Evolutionary conservation across 2,113 vertebrate species (phyloP), one percentile per base, ranked within the genome.

Genomic region (Rhadina sibilatrix): DNA sequence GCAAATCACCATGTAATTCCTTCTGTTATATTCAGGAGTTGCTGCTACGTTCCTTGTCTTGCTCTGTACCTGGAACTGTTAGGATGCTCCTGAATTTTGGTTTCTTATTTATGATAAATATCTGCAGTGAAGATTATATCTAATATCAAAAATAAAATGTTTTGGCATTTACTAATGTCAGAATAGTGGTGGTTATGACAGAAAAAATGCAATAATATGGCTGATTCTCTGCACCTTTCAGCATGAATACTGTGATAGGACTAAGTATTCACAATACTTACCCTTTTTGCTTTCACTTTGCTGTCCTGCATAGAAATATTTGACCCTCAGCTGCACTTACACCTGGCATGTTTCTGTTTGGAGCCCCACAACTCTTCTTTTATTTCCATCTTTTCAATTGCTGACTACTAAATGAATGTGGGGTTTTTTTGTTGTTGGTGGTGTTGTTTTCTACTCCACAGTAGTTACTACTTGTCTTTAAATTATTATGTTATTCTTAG

Each of bases 261-360:
- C 25, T 59, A 21, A 86, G 5, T 65, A 16, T 75, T 47, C 63
- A 31, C 21, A 30, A 46, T 64, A 31, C 6, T 74, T 9, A 81
- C 2, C 5, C 11, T 46, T 30, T 5, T 15, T 78, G 13, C 10
- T 81, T 35, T 84, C 4, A 3, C 11, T 78, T 89, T 68, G 52
- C 24, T 64, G 14, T 44, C 6, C 33, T 66, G 8, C n/a, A 16
- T 13, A 22, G 24, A 10, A 37, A 28, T 35, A 35, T 31, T 35
- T 90, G 31, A 83, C 30, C 14, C 7, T 61, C 0, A 0, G 30
- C 11, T 76, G 21, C 31, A 35, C 12, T 54, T 49, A 30, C 14
- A 76, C 18, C 24, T 54, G 42, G 12, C 21, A 49, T 69, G n/a
- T 20, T 22, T 68, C 25, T 69, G 25, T 68, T 69, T 40, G 60